A percentile compares a stretch with the other conserved stretches of the same genome.
These are phyloP conservation scores for Caiman crocodilus DNA, from an alignment of 2,797 vertebrate species.

Conservation along the genomic window DNA sequence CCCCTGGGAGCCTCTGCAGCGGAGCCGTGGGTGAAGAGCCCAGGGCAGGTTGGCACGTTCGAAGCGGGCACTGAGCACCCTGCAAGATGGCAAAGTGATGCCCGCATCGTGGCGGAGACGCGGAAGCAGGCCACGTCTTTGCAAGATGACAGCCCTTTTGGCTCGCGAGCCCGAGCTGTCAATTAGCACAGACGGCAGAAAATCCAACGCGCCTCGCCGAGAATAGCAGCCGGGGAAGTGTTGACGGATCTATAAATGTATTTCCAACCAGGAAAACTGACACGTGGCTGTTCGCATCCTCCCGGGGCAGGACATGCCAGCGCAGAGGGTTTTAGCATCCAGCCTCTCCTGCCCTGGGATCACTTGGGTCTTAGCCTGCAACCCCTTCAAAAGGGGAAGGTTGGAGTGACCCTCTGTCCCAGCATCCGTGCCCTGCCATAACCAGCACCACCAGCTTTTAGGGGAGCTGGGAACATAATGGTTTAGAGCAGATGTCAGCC, in stretches of 20 bases:
- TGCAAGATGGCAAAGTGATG: rapidly evolving
- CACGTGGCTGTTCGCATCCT: neutral
- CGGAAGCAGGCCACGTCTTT: neutral
- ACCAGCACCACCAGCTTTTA: neutral
- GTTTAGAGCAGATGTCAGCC: no score
- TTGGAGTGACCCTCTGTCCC: neutral
- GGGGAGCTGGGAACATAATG: neutral
- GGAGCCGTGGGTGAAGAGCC: neutral
- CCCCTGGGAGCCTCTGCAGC: rapidly evolving
- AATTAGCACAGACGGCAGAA: neutral
- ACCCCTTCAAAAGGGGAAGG: neutral
- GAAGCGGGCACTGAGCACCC: rapidly evolving
- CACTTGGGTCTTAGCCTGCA: rapidly evolving
- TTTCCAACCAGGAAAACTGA: neutral
- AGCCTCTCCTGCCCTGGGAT: rapidly evolving
- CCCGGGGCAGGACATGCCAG: neutral
- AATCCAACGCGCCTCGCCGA: neutral
- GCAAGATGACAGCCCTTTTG: neutral
- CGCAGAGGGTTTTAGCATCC: no score
- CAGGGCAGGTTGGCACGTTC: neutral
- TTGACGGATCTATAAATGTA: conserved; percentile 18
- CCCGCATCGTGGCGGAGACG: neutral
- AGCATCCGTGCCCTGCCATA: neutral
- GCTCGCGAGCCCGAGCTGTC: neutral
- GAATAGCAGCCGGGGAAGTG: neutral